Evolutionary conservation across 2,113 vertebrate genomes (phyloP).

Genomic region (Piprites chloris): DNA sequence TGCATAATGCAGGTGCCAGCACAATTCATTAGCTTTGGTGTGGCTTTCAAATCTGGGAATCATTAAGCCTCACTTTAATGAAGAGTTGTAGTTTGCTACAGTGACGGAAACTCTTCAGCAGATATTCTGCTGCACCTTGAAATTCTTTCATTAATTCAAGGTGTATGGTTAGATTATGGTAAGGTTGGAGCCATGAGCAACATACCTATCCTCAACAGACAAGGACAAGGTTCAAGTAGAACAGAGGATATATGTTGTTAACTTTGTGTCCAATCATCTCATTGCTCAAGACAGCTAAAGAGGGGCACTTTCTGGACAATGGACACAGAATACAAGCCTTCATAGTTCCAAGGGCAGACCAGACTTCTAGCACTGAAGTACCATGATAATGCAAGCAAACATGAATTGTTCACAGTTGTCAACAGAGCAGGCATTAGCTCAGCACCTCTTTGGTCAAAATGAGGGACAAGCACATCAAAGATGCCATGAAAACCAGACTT

Average conservation of each 20-base stretch:
- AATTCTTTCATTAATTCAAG: not conserved
- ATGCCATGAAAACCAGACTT: not conserved
- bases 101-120: not conserved
- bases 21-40: not conserved
- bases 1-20: not conserved
- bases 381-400: not conserved
- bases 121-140: not conserved
- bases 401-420: not conserved
- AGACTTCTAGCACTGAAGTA: not conserved
- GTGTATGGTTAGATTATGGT: not conserved
- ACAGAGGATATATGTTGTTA: not conserved
- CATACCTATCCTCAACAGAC: not conserved
- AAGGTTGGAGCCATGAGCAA: not conserved
- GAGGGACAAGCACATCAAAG: not conserved
- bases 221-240: not conserved
- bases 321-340: not conserved
- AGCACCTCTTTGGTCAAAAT: not conserved
- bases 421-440: not conserved
- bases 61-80: not conserved
- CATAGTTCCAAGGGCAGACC: not conserved
- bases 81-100: not conserved
- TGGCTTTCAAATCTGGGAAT: not conserved
- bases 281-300: not conserved
- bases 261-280: not conserved
- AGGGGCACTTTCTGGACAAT: not conserved